Evolutionary conservation across 2,888 invertebrate genomes (phyloP).

Genomic region (Eilema depressum): DNA sequence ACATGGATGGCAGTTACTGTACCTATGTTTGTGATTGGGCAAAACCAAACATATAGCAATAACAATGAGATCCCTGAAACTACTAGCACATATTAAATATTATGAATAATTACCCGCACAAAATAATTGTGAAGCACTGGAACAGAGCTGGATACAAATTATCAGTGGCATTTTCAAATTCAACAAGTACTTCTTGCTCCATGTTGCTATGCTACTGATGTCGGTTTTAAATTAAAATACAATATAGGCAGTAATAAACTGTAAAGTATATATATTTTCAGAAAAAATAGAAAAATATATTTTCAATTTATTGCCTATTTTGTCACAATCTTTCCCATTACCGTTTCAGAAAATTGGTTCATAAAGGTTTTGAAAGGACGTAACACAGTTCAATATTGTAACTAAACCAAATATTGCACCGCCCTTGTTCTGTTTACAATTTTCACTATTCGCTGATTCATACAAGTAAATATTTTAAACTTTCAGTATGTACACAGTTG

Average conservation of each 20-base stretch:
- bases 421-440: neutral
- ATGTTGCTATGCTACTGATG: conserved; percentile 40
- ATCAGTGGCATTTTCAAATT: conserved; percentile 81
- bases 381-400: too few species aligned
- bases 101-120: conserved; percentile 91
- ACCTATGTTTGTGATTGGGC: neutral
- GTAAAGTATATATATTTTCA: neutral
- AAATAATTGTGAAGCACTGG: conserved; percentile 96
- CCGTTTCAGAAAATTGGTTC: neutral
- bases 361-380: neutral
- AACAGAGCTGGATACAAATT: conserved; percentile 96
- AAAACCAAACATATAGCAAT: neutral
- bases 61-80: neutral
- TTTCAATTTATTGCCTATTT: neutral
- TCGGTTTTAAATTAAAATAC: neutral
- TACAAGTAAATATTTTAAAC: too few species aligned
- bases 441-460: neutral
- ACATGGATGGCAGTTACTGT: too few species aligned
- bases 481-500: too few species aligned
- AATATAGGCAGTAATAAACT: neutral
- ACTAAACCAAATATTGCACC: too few species aligned
- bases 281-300: neutral
- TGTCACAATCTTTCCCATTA: too few species aligned
- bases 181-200: conserved; percentile 55
- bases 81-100: neutral